Evolutionary conservation across 2,888 invertebrate species (phyloP).

Genomic region (Eristalis arbustorum): DNA sequence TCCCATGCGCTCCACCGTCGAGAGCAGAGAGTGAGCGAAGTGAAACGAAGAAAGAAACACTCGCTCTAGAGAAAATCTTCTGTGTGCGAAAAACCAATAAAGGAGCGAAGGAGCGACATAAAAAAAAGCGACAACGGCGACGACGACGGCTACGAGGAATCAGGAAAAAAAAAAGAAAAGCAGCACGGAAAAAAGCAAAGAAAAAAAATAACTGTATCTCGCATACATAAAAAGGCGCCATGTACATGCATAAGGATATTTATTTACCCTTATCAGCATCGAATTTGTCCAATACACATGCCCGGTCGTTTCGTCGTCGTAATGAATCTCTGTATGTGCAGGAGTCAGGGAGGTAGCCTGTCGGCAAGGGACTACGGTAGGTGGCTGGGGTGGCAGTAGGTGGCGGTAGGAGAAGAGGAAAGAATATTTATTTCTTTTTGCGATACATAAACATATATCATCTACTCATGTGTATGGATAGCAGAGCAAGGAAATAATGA

Average conservation of each 20-base stretch:
- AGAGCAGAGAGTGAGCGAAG: constrained; percentile 26
- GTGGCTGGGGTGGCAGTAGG: neutral
- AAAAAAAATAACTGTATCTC: constrained; percentile 21
- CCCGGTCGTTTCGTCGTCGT: constrained; percentile 6
- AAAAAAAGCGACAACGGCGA: constrained; percentile 4
- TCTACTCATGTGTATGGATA: constrained; percentile 26
- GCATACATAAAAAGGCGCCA: constrained; percentile 46
- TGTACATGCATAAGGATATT: constrained; percentile 54
- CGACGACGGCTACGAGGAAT: neutral
- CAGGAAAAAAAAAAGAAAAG: neutral
- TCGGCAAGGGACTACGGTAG: too few relatives aligned
- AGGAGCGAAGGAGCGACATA: constrained; percentile 24
- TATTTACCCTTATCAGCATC: constrained; percentile 66
- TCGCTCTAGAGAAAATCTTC: constrained; percentile 35
- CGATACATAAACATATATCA: constrained; percentile 27
- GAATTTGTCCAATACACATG: constrained; percentile 63
- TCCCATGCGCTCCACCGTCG: constrained; percentile 5
- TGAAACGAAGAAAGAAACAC: constrained; percentile 21
- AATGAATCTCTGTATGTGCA: constrained; percentile 38
- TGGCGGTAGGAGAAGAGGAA: neutral
- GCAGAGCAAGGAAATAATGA: constrained; percentile 33
- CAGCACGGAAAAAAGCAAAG: constrained; percentile 7
- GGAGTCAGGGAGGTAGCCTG: neutral
- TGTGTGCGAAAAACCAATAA: constrained; percentile 59
- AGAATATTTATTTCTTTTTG: constrained; percentile 33